Evolutionary conservation across 2,797 vertebrate species (phyloP).

Genomic region (Erethizon dorsatum): DNA sequence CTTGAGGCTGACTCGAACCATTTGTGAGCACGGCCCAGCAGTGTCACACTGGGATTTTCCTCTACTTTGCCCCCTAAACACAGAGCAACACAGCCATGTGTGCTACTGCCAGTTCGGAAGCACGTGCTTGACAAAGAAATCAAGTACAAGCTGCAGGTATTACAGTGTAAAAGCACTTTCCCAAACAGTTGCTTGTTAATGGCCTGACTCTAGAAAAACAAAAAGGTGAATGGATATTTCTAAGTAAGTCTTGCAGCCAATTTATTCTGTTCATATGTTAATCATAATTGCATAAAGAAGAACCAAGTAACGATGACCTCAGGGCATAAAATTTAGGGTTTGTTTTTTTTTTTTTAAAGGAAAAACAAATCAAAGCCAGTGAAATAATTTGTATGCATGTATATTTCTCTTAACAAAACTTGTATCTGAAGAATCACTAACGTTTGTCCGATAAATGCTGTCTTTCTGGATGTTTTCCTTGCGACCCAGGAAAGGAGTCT

Average conservation of each 20-base stretch:
- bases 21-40: constrained; percentile 77
- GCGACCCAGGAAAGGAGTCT: constrained; percentile 71
- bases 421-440: constrained; percentile 77
- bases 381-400: constrained; percentile 75
- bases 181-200: constrained; percentile 1
- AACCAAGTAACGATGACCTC: neutral
- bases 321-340: neutral
- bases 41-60: constrained; percentile 87
- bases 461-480: constrained; percentile 84
- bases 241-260: neutral
- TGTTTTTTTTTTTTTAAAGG: neutral
- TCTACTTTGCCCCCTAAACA: constrained; percentile 82
- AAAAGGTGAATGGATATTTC: neutral
- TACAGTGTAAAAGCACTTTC: neutral
- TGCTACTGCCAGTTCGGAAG: constrained; percentile 40
- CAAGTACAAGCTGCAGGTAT: neutral
- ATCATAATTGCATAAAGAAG: neutral
- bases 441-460: constrained; percentile 85
- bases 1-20: constrained; percentile 84
- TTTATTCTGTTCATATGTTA: neutral
- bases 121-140: neutral
- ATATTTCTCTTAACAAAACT: constrained; percentile 71
- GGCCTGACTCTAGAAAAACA: neutral
- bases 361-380: constrained; percentile 72
- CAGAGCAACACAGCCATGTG: fast-evolving